These are phyloP conservation scores for Teleogryllus occipitalis DNA, from an alignment of 1,140 invertebrate species.

Conservation along the genomic window DNA sequence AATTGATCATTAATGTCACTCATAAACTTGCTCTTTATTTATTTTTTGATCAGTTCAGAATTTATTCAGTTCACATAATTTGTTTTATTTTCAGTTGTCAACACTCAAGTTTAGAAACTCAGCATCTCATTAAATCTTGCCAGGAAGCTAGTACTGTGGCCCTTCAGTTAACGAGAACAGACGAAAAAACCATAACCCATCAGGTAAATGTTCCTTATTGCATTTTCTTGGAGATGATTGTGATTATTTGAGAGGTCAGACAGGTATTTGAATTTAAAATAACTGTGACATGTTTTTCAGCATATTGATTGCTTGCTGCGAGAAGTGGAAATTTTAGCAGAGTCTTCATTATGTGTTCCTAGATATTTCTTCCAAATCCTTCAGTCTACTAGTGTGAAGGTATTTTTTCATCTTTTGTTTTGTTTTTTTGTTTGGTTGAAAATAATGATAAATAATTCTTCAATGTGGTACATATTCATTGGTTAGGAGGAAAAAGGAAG, in stretches of 20 bases:
- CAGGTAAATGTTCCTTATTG: conserved; percentile 28
- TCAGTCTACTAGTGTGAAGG: conserved; percentile 60
- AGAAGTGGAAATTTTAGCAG: conserved; percentile 55
- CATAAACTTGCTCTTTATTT: too few species aligned
- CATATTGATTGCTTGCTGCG: conserved; percentile 61
- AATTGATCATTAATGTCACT: too few species aligned
- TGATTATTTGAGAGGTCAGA: neutral
- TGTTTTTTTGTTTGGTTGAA: neutral
- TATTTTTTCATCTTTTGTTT: conserved; percentile 21
- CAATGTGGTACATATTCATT: neutral
- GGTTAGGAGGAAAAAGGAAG: neutral
- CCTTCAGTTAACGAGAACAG: conserved; percentile 24
- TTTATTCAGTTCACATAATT: too few species aligned
- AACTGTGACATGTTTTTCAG: conserved; percentile 37
- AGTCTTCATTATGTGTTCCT: conserved; percentile 62
- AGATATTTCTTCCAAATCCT: conserved; percentile 83
- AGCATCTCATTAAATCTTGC: conserved; percentile 42
- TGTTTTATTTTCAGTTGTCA: conserved; percentile 23
- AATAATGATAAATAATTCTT: neutral
- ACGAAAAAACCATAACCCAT: conserved; percentile 36
- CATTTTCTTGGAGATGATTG: neutral
- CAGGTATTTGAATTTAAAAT: neutral
- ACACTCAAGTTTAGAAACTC: conserved; percentile 41
- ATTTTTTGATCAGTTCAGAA: too few species aligned
- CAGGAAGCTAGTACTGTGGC: conserved; percentile 44